Evolutionary conservation across 2,888 invertebrate genomes (phyloP), one percentile per base, ranked within the genome.

Genomic region (Orthosia gracilis): DNA sequence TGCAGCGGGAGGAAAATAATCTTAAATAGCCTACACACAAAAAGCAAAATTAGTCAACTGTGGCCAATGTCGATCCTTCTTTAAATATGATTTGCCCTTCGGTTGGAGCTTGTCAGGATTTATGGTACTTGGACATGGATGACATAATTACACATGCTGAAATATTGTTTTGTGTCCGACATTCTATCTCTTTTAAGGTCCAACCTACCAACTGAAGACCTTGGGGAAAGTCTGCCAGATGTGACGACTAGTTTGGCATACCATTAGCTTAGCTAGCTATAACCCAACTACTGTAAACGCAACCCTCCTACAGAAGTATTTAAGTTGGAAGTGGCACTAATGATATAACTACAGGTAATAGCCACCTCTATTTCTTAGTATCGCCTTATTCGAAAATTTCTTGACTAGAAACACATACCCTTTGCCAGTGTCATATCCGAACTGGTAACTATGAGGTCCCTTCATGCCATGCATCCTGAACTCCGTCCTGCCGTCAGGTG

Each of bases 391-490:
- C 11, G 4, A 50, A 40, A 50, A 23, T n/a, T 9, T 18, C 45
- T 4, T 58, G 1, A n/a, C 18, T 26, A 59, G 1, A 69, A n/a
- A 47, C 64, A 49, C 90, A 96, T 96, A 98, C 98, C 98, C 98
- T 95, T 97, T 97, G 88, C 98, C 98, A 66, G 98, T 98, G 91
- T 98, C 98, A 92, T 97, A 98, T 88, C 98, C 98, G 93, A 98
- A 98, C 93, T 98, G 97, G 92, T 98, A 98, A 84, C 98, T 98
- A 90, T 98, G 97, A 0, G 98, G 98, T 61, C 98, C 98, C 85
- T 98, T 97, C 94, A 98, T 98, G 81, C 98, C 98, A 87, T 98
- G 98, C 96, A 98, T 97, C 90, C 98, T 98, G 96, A 98, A 98
- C 91, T 98, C 97, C 7, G 98, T 97, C 74, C 98, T 90, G 57